Percentiles rank a stretch among this genome's conserved stretches.
These are phyloP conservation scores for Petrophora chlorosata DNA, from an alignment of 2,888 invertebrate species.

Conservation along the genomic window DNA sequence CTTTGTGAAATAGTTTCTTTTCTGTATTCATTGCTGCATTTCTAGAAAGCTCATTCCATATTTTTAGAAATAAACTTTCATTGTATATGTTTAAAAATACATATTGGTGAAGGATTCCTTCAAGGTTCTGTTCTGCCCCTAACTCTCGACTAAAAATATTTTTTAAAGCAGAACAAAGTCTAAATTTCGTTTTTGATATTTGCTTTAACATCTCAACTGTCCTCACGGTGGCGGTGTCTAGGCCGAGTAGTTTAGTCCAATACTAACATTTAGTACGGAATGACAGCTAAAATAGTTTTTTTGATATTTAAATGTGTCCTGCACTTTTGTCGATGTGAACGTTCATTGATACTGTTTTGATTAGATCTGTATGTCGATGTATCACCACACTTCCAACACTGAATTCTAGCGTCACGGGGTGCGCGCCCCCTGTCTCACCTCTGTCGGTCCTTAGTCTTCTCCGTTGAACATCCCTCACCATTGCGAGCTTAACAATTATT, in stretches of 20 bases:
- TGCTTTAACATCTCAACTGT: slow-evolving; percentile 70
- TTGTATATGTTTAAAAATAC: slow-evolving; percentile 1
- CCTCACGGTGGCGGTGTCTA: slow-evolving; percentile 81
- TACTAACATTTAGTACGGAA: slow-evolving; percentile 74
- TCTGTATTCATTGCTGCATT: slow-evolving; percentile 26
- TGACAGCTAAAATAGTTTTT: slow-evolving; percentile 66
- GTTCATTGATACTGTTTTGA: slow-evolving; percentile 72
- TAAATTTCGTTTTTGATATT: slow-evolving; percentile 85
- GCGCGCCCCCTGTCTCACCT: slow-evolving; percentile 55
- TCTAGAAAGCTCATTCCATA: slow-evolving; percentile 18
- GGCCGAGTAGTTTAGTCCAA: slow-evolving; percentile 76
- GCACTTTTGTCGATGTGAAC: slow-evolving; percentile 76
- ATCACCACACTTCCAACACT: slow-evolving; percentile 77
- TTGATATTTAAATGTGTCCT: slow-evolving; percentile 70
- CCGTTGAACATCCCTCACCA: slow-evolving; percentile 78
- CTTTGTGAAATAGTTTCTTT: slow-evolving; percentile 16
- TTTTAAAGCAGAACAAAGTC: slow-evolving; percentile 80
- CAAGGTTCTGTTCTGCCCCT: slow-evolving; percentile 70
- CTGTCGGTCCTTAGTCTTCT: slow-evolving; percentile 73
- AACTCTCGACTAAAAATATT: slow-evolving; percentile 59
- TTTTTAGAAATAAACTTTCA: not conserved
- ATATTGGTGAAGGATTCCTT: slow-evolving; percentile 60
- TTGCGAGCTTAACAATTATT: slow-evolving; percentile 82
- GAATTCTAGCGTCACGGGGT: slow-evolving; percentile 58
- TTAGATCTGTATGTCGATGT: slow-evolving; percentile 81